Base-by-base conservation (phyloP, 2,797 vertebrate genomes). In the Poecilia gillii region DNA sequence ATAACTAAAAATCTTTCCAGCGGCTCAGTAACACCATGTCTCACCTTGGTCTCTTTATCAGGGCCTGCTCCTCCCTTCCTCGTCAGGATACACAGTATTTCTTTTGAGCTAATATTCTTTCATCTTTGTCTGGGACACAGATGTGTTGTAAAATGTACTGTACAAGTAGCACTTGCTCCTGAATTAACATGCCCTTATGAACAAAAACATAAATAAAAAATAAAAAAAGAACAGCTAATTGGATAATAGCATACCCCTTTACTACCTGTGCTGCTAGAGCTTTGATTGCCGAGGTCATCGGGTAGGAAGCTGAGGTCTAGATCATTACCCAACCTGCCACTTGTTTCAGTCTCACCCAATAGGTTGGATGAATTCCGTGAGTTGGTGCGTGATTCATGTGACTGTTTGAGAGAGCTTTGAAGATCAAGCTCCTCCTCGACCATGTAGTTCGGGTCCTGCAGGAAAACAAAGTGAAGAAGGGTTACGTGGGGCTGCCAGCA, bases 221-320 rank as follows among this genome's bases (percentile, higher is more conserved):
- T 33, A 2, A n/a, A n/a, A 25, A 6, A 23, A 25, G 6, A 53
- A 9, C 6, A 9, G 9, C 23, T 25, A n/a, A 55, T 55, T 53
- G 71, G 49, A 14, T 59, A 66, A 39, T 7, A 23, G 11, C 8
- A 8, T 25, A 25, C 8, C 20, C 39, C 39, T 36, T 28, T 23
- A 16, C 8, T 45, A 91, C 91, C 89, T 75, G 71, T 1, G 3
- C 20, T 53, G 6, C 75, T 68, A 13, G 76, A 94, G 7, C 93
- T 94, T 25, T 96, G 96, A 31, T 93, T 90, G 43, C 87, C 87
- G 11, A 99, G 87, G 5, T 98, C 97, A 88, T 99, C 98, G 11
- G 97, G 97, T 36, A 99, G 95, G 88, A 99, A 98, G 91, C 97
- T 98, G 85, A 99, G 96, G 90, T 99, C 98, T 81, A 98, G 94